Base-by-base conservation (phyloP, 1,140 invertebrate genomes). In the Andrena cerasifolii region DNA sequence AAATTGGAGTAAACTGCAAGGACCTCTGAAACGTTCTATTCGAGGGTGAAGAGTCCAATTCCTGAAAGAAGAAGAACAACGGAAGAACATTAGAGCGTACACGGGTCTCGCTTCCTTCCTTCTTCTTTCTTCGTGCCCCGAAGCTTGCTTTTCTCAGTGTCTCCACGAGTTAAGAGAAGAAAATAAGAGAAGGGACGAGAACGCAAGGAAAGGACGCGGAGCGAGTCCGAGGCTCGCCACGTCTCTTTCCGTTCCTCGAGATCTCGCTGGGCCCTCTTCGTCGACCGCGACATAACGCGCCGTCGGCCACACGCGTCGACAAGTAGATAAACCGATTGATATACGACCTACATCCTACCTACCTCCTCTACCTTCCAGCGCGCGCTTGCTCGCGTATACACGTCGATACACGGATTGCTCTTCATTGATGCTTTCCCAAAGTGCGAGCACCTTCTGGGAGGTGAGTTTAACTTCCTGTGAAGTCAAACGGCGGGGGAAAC, bases 291-390 rank as follows among this genome's bases (percentile, higher is more conserved):
- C 83, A 84, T 80, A 80, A 84, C 81, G 71, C 72, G 72, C 66
- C 77, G 79, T 68, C 89, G 91, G 91, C 91, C 91, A 92, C 91
- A 92, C 91, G 90, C 90, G 91, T 91, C 89, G 91, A 90, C 90
- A 89, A 91, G 90, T 90, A 92, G 90, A 92, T 92, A 92, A 92
- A 92, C 88, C 91, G 90, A 92, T 92, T 92, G 91, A 92, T 91
- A 91, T 92, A 91, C 87, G 91, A 89, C 87, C 89, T 88, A 87
- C 85, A 85, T 87, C 86, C 86, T 87, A 87, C 81, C 80, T 88
- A 83, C 76, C 79, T 65, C 65, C 33, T 59, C 79, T 80, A 78
- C 72, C 75, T 75, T 66, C 72, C 68, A 31, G n/a, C 54, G 79
- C 49, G 31, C 16, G 45, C 36, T 40, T 49, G 59, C 79, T 47